Conservation (phyloP, 2,113 vertebrate genomes). For the Nothobranchius kuhntae region DNA sequence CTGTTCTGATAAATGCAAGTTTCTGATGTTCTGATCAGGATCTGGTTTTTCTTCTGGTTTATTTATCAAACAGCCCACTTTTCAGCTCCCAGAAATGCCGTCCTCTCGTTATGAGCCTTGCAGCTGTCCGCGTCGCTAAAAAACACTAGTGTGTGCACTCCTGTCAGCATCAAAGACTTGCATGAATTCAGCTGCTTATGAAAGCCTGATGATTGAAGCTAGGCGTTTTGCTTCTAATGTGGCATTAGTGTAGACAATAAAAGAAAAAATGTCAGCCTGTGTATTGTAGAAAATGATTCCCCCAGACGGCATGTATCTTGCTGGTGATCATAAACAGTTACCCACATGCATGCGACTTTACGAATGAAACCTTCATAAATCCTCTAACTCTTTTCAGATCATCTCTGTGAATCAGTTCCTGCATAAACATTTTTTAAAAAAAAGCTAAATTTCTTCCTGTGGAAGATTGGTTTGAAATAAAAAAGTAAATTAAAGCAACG, state of each 20-base stretch:
- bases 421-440: conserved; percentile 1
- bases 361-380: conserved; percentile 35
- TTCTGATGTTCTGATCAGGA: neutral
- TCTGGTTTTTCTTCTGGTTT: neutral
- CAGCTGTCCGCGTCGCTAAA: neutral
- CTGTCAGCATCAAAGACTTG: conserved; percentile 16
- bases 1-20: neutral
- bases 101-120: conserved; percentile 6
- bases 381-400: conserved; percentile 6
- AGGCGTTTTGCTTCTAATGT: conserved; percentile 13
- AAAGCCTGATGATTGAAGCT: conserved; percentile 24
- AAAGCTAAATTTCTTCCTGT: conserved; percentile 72
- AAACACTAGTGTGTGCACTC: conserved; percentile 20
- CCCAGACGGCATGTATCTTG: conserved; percentile 41
- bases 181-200: conserved; percentile 38
- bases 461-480: conserved; percentile 70
- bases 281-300: conserved; percentile 7
- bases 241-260: conserved; percentile 30
- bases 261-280: neutral
- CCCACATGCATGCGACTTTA: conserved; percentile 45
- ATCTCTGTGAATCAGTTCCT: conserved; percentile 15
- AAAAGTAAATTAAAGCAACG: conserved; percentile 26
- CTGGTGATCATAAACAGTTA: conserved; percentile 25
- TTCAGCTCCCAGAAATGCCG: conserved; percentile 1
- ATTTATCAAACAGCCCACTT: neutral